Conservation (phyloP, 2,113 vertebrate species). For the Delphinus delphis region DNA sequence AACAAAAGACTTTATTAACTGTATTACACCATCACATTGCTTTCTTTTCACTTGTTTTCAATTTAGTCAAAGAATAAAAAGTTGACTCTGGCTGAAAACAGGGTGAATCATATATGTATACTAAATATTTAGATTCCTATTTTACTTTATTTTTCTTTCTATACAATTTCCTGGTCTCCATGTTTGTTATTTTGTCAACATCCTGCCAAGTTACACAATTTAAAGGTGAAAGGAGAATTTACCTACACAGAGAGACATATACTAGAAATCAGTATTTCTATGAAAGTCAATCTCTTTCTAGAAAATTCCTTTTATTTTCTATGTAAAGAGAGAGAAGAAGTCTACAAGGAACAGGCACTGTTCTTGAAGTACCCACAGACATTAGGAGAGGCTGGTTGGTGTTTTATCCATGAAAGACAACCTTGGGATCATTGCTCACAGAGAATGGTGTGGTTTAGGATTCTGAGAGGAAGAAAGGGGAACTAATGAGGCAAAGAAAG, state of each 20-base stretch:
- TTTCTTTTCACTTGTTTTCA: neutral
- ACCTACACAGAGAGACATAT: neutral
- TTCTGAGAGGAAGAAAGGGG: neutral
- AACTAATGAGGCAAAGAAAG: neutral
- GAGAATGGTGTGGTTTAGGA: neutral
- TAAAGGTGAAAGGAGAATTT: neutral
- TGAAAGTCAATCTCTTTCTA: neutral
- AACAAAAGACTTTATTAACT: neutral
- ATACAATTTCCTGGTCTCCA: neutral
- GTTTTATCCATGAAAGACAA: neutral
- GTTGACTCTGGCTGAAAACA: neutral
- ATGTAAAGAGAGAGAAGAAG: neutral
- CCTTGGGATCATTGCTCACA: neutral
- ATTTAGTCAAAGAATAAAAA: neutral
- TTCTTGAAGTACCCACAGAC: neutral
- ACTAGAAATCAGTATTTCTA: neutral
- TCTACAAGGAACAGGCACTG: neutral
- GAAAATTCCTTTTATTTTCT: slow-evolving; percentile 8
- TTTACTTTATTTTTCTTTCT: slow-evolving; percentile 25
- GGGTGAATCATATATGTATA: neutral
- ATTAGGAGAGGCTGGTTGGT: neutral
- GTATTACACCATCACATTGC: neutral
- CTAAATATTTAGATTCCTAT: neutral
- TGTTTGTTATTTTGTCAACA: neutral
- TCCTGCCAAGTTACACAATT: neutral